These are phyloP conservation scores for Pyrrhia umbra DNA, from an alignment of 2,888 invertebrate genomes.

Conservation along the genomic window DNA sequence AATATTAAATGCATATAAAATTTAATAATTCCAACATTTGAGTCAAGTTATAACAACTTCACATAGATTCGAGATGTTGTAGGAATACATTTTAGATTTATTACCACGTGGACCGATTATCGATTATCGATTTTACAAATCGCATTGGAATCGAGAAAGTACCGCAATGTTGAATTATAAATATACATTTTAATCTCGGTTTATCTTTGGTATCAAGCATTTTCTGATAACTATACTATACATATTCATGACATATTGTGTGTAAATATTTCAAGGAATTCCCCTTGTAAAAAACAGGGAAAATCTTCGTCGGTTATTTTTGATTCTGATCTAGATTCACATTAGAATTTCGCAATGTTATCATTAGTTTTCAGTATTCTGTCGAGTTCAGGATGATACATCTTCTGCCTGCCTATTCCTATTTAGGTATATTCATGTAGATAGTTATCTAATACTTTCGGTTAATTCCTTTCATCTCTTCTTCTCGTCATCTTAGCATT, in stretches of 20 bases:
- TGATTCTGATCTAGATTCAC: slow-evolving; percentile 2
- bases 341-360: slow-evolving; percentile 1
- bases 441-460: no score
- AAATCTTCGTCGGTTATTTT: slow-evolving; percentile 5
- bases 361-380: background rate
- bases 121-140: slow-evolving; percentile 17
- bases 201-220: slow-evolving; percentile 40
- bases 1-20: slow-evolving; percentile 13
- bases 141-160: slow-evolving; percentile 27
- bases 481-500: no score
- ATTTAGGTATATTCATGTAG: no score
- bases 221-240: slow-evolving; percentile 14
- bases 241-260: slow-evolving; percentile 32
- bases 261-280: slow-evolving; percentile 20
- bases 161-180: slow-evolving; percentile 10
- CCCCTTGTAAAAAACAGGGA: slow-evolving; percentile 2
- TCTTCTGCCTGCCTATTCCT: no score
- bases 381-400: background rate
- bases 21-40: background rate
- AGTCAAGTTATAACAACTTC: background rate
- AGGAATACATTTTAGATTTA: slow-evolving; percentile 5
- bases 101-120: slow-evolving; percentile 32
- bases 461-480: no score
- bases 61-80: slow-evolving; percentile 16
- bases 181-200: slow-evolving; percentile 14